These are phyloP conservation scores for Ricordea florida DNA, from an alignment of 92 coral and sea anemone genomes.

Conservation along the genomic window DNA sequence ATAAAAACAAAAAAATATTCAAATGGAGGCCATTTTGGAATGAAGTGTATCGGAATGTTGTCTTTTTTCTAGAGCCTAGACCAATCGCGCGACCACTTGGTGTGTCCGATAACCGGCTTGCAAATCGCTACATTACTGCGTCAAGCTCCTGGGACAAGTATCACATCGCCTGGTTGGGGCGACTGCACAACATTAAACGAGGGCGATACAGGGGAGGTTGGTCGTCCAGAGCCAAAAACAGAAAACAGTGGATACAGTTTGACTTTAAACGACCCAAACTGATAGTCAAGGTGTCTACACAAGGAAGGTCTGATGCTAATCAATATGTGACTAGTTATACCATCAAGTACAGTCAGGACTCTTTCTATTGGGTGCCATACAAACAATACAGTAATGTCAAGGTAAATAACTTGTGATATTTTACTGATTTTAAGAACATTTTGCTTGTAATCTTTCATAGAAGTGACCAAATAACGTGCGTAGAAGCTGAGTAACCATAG, in stretches of 20 bases:
- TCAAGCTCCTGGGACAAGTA: constrained; percentile 57
- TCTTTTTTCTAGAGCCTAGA: constrained; percentile 37
- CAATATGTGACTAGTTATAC: constrained; percentile 48
- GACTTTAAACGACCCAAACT: constrained; percentile 51
- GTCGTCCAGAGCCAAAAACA: constrained; percentile 65
- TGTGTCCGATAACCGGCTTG: constrained; percentile 57
- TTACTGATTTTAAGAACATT: neutral
- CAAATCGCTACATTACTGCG: constrained; percentile 69
- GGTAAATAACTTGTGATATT: neutral
- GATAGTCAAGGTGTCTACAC: constrained; percentile 55
- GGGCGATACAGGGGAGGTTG: constrained; percentile 66
- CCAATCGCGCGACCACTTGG: constrained; percentile 51
- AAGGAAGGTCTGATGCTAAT: constrained; percentile 40
- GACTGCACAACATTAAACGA: constrained; percentile 41
- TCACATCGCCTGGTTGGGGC: constrained; percentile 65
- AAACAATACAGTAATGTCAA: constrained; percentile 41
- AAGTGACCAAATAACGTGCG: too few relatives aligned
- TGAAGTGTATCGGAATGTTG: neutral
- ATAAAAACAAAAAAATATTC: too few relatives aligned
- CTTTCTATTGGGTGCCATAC: constrained; percentile 46
- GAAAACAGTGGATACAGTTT: constrained; percentile 69
- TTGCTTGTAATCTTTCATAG: neutral
- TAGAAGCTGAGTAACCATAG: too few relatives aligned
- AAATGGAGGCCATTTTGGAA: too few relatives aligned
- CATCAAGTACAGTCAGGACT: constrained; percentile 60